Conservation (phyloP, 2,888 invertebrate genomes). For the Caenorhabditis sinica region DNA sequence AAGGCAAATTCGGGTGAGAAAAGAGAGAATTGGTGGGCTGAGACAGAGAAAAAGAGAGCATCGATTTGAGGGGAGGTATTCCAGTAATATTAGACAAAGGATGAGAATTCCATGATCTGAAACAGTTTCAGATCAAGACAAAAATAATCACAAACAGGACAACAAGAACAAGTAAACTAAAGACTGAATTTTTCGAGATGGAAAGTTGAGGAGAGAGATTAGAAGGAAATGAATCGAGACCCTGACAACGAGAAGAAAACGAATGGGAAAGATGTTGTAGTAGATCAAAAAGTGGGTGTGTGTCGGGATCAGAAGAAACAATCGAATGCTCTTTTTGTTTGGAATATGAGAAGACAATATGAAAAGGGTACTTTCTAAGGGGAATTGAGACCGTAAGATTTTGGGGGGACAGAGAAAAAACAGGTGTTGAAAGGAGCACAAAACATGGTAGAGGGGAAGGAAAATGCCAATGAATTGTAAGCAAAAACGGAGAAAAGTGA, state of each 20-base stretch:
- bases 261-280: slow-evolving; percentile 26
- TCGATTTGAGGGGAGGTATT: slow-evolving; percentile 31
- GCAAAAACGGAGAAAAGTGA: slow-evolving; percentile 38
- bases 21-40: not conserved
- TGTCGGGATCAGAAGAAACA: slow-evolving; percentile 29
- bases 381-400: slow-evolving; percentile 43
- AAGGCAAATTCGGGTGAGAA: slow-evolving; percentile 3
- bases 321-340: slow-evolving; percentile 34
- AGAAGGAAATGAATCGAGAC: slow-evolving; percentile 42
- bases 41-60: slow-evolving; percentile 20
- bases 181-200: slow-evolving; percentile 24
- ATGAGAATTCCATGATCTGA: not conserved
- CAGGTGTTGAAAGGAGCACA: slow-evolving; percentile 7
- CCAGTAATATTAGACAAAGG: slow-evolving; percentile 5
- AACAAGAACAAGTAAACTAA: slow-evolving; percentile 40
- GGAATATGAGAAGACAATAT: slow-evolving; percentile 27
- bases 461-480: not conserved
- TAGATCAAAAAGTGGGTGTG: slow-evolving; percentile 34
- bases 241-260: slow-evolving; percentile 44
- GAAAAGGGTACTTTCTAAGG: slow-evolving; percentile 53
- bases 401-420: not conserved
- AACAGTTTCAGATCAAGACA: slow-evolving; percentile 13
- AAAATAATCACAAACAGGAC: too few species aligned
- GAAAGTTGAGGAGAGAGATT: slow-evolving; percentile 20
- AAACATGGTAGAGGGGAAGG: slow-evolving; percentile 34